Evolutionary conservation across 2,113 vertebrate genomes (phyloP).

Genomic region (Phodopus roborovskii): DNA sequence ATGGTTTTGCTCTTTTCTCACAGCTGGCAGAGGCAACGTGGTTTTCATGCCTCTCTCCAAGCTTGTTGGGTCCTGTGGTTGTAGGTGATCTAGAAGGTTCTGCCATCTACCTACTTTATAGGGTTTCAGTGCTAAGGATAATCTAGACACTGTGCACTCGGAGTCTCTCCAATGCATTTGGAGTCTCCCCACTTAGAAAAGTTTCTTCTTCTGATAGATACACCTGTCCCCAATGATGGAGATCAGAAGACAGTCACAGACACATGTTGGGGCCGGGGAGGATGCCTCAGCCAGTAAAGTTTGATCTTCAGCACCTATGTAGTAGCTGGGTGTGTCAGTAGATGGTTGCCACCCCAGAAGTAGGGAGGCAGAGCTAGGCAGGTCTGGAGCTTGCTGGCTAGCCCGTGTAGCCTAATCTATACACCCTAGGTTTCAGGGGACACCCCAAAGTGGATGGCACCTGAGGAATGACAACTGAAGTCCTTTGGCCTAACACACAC

Average conservation of each 20-base stretch:
- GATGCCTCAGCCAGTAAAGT: too few species aligned
- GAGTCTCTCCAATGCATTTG: too few species aligned
- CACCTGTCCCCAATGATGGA: rapidly evolving
- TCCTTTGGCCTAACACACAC: not conserved
- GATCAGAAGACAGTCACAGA: not conserved
- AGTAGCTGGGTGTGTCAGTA: not conserved
- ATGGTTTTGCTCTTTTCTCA: not conserved
- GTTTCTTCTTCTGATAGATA: rapidly evolving
- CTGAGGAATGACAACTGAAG: not conserved
- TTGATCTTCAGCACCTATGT: not conserved
- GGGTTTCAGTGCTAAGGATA: rapidly evolving
- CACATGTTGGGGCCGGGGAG: rapidly evolving
- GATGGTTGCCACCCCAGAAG: too few species aligned
- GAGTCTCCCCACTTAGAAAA: rapidly evolving
- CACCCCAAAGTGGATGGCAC: not conserved
- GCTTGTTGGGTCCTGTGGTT: rapidly evolving
- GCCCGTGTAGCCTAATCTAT: not conserved
- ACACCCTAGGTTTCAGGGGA: not conserved
- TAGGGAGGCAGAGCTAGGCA: not conserved
- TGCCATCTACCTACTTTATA: rapidly evolving
- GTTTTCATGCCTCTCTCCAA: rapidly evolving
- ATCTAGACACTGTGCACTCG: rapidly evolving
- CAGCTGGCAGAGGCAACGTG: rapidly evolving
- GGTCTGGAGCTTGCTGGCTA: not conserved
- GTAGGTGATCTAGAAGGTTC: rapidly evolving